Evolutionary conservation across 2,888 invertebrate genomes (phyloP).

Genomic region (Dioctria rufipes): DNA sequence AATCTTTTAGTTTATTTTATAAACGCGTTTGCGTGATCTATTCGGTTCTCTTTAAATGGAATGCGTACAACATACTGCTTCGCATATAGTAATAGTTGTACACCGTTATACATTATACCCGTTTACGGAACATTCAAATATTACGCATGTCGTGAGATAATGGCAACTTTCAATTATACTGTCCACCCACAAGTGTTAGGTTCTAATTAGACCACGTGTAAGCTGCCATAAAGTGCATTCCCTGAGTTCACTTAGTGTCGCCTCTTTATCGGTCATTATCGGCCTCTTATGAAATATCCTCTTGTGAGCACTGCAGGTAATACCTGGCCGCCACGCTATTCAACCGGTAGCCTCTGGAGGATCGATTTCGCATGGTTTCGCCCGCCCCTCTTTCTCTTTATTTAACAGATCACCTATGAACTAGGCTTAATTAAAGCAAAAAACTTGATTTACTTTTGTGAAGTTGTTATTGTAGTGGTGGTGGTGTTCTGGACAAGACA

Average conservation of each 20-base stretch:
- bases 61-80: no score
- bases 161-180: conserved; percentile 25
- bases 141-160: conserved; percentile 29
- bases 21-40: no score
- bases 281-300: conserved; percentile 45
- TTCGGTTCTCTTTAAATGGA: no score
- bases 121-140: no score
- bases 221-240: conserved; percentile 38
- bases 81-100: no score
- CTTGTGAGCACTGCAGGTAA: background rate
- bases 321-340: background rate
- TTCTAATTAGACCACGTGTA: conserved; percentile 39
- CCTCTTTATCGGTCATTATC: conserved; percentile 42
- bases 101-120: no score
- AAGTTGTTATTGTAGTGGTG: no score
- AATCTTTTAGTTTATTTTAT: no score
- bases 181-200: conserved; percentile 46
- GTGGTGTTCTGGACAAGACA: background rate
- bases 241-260: conserved; percentile 25
- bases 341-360: conserved; percentile 7
- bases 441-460: conserved; percentile 35
- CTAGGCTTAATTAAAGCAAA: conserved; percentile 42
- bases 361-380: background rate
- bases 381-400: background rate
- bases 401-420: conserved; percentile 2